A percentile compares a stretch with the other conserved stretches of the same genome.
Conservation (phyloP, 1,140 invertebrate genomes). For the Rhizoglyphus robini region DNA sequence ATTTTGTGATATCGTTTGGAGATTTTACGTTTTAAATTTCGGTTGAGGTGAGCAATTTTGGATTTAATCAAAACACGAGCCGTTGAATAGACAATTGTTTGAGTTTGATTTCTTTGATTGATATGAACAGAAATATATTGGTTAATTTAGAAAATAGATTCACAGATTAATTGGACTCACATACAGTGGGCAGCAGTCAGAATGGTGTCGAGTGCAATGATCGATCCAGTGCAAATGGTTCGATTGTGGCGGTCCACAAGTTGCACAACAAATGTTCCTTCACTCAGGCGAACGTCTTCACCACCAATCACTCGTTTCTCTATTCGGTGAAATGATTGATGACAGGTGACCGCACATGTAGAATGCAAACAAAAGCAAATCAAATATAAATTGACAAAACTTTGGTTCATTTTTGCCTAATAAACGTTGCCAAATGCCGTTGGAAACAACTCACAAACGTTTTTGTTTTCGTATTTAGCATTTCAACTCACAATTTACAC, state of each 20-base stretch:
- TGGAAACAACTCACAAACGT: too few species aligned
- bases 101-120: neutral
- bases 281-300: neutral
- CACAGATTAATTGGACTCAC: neutral
- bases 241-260: neutral
- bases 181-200: conserved; percentile 42
- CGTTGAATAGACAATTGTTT: neutral
- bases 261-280: neutral
- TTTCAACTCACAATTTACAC: too few species aligned
- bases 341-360: too few species aligned
- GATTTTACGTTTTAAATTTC: neutral
- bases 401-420: too few species aligned
- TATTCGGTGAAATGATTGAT: neutral
- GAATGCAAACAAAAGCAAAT: too few species aligned
- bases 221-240: conserved; percentile 72
- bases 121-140: neutral
- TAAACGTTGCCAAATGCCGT: too few species aligned
- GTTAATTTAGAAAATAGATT: neutral
- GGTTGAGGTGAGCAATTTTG: neutral
- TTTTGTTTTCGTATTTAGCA: too few species aligned
- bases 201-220: conserved; percentile 71
- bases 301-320: conserved; percentile 3
- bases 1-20: neutral
- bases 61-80: neutral
- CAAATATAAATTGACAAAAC: too few species aligned